Conservation (phyloP, 2,797 vertebrate species). For the Ispidina picta region DNA sequence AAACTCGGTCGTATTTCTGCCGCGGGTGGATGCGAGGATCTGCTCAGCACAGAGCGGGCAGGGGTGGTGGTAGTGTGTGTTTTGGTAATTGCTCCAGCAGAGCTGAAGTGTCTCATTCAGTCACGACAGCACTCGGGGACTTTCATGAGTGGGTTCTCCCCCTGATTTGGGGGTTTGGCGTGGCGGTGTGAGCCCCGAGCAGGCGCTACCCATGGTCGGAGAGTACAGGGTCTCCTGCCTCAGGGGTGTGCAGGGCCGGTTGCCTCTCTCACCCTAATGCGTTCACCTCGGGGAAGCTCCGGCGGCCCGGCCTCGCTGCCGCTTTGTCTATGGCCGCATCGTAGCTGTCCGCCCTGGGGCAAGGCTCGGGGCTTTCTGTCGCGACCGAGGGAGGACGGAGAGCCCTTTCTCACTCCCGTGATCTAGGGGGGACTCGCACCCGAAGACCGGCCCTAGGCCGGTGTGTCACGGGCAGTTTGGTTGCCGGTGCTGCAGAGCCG, state of each 20-base stretch:
- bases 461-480: rapidly evolving
- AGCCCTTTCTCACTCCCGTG: neutral
- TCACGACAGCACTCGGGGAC: neutral
- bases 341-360: neutral
- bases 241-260: rapidly evolving
- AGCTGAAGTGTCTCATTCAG: neutral
- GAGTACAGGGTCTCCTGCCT: neutral
- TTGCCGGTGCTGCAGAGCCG: neutral
- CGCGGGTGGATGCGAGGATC: neutral
- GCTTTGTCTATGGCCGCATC: neutral
- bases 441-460: neutral
- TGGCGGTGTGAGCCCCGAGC: neutral
- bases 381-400: rapidly evolving
- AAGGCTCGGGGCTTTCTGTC: neutral
- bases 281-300: neutral
- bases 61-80: rapidly evolving
- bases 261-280: neutral
- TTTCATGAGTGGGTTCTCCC: neutral
- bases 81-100: neutral
- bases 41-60: neutral
- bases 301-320: neutral
- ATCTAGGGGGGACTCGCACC: rapidly evolving
- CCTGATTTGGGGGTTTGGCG: neutral
- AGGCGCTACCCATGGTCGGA: neutral
- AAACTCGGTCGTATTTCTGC: neutral